Evolutionary conservation across 1,140 invertebrate genomes (phyloP).

Genomic region (Marisa cornuarietis): DNA sequence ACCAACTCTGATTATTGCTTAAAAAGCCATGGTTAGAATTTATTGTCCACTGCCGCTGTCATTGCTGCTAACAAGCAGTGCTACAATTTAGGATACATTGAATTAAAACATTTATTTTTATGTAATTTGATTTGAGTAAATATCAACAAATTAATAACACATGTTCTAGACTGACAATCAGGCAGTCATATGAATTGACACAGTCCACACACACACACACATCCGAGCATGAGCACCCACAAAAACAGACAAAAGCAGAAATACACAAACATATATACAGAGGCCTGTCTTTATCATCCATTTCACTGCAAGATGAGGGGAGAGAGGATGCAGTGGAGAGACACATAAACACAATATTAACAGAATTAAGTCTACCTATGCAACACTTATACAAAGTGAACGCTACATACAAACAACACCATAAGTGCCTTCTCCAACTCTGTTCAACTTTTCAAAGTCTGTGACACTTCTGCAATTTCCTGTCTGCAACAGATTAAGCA

Average conservation of each 20-base stretch:
- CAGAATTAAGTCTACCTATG: background rate
- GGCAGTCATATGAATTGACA: background rate
- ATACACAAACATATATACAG: background rate
- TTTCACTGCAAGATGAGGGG: no score
- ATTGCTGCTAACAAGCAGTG: no score
- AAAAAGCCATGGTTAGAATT: background rate
- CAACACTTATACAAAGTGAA: background rate
- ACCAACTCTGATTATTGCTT: background rate
- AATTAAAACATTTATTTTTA: background rate
- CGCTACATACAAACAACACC: slow-evolving; percentile 91
- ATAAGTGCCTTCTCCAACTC: slow-evolving; percentile 97
- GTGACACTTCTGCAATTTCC: slow-evolving; percentile 92
- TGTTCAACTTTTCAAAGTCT: slow-evolving; percentile 96
- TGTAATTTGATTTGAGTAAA: background rate
- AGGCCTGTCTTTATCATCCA: background rate
- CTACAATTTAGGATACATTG: background rate
- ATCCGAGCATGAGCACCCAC: no score
- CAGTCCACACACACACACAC: background rate
- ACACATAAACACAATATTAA: background rate
- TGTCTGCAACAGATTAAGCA: slow-evolving; percentile 72
- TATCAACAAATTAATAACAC: background rate
- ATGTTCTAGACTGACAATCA: background rate
- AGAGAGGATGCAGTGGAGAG: no score
- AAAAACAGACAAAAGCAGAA: no score
- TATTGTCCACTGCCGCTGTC: no score